Base-by-base conservation (phyloP, 1,140 invertebrate species). In the Meloidogyne floridensis region DNA sequence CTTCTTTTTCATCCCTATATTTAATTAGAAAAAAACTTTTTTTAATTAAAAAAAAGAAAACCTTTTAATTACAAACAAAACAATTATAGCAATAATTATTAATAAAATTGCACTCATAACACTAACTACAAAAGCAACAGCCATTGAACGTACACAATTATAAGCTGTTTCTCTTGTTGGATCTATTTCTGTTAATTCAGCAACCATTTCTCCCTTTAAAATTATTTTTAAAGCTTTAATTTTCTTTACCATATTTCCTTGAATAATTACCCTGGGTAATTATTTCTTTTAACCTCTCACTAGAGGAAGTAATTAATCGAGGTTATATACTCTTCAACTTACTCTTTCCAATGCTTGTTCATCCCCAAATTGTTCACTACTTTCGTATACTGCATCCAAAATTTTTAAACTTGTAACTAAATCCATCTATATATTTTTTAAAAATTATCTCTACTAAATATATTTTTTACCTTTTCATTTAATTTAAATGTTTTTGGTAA, bases 101-200 rank as follows among this genome's bases (percentile, higher is more conserved):
- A 83, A 82, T 11, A 70, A 72, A 69, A 84, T 65, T 42, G 82
- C 82, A 59, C 83, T 77, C 7, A 84, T 32, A 15, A 83, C 15
- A 18, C 69, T 77, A 42, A 83, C 77, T 54, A 59, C 54, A 54
- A 83, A 83, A 7, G 69, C 82, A 42, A 83, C 56, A 43, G 76
- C 81, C 82, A 83, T 83, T 18, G 82, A 81, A 51, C 70, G 81
- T 47, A 83, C 18, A 83, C 82, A 83, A 53, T 82, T 77, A 15
- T 83, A 59, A 18, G 72, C 51, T 53, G 18, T 43, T 47, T 73
- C 78, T 13, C 75, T 54, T 54, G 65, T 59, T 43, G 54, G 72
- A 13, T 51, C 20, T 32, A 75, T 43, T 8, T 54, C 75, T n/a
- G 72, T 51, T 56, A 73, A 70, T 47, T 72, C 56, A 47, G 65